These are phyloP conservation scores for Acanthiza pusilla DNA, from an alignment of 2,797 vertebrate genomes.

Conservation along the genomic window DNA sequence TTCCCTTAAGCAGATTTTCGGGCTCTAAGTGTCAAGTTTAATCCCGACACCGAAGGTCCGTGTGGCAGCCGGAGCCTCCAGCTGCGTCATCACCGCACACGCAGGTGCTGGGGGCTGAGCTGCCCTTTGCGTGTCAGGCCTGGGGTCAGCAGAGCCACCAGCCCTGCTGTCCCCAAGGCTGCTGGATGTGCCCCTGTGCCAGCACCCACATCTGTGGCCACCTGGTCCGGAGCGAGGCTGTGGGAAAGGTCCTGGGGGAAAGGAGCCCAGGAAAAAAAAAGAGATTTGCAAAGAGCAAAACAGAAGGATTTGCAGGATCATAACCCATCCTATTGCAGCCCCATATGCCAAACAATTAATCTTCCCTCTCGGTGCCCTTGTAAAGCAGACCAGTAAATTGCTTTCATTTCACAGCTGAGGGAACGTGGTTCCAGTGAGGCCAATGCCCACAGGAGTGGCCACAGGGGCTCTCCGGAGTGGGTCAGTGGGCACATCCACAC, in stretches of 20 bases:
- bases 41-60: neutral
- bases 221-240: accelerated
- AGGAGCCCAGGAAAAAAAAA: neutral
- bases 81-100: accelerated
- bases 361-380: neutral
- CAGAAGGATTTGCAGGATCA: neutral
- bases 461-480: accelerated
- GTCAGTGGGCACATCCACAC: neutral
- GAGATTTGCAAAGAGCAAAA: neutral
- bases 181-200: neutral
- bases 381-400: neutral
- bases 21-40: neutral
- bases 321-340: neutral
- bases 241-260: too few relatives aligned
- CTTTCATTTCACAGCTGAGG: conserved; percentile 12
- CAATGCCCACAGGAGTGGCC: accelerated
- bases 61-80: neutral
- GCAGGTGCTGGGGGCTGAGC: neutral
- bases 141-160: neutral
- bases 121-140: neutral
- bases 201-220: accelerated
- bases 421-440: accelerated
- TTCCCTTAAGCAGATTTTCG: neutral
- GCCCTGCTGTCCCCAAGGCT: neutral
- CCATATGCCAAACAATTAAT: neutral